Evolutionary conservation across 2,113 vertebrate genomes (phyloP).

Genomic region (Oreochromis niloticus): DNA sequence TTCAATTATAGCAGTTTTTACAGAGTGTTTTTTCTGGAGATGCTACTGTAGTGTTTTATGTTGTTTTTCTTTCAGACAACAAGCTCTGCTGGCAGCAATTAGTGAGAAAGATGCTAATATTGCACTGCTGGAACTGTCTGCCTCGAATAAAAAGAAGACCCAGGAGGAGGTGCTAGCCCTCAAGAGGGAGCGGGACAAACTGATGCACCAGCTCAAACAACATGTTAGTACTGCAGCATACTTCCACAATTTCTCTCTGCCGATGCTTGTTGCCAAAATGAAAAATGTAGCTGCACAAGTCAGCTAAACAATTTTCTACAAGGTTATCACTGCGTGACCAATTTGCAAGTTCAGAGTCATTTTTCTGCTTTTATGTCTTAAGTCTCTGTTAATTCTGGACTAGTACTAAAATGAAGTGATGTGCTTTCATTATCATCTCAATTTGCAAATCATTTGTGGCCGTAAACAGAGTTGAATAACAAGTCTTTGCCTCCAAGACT

Average conservation of each 20-base stretch:
- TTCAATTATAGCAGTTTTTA: background rate
- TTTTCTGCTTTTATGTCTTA: background rate
- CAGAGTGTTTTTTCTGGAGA: background rate
- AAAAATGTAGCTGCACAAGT: background rate
- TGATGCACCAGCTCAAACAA: constrained; percentile 97
- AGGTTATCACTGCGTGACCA: background rate
- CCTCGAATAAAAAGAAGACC: constrained; percentile 98
- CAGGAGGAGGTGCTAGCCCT: constrained; percentile 96
- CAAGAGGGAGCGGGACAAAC: constrained; percentile 93
- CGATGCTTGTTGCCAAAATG: background rate
- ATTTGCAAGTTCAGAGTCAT: background rate
- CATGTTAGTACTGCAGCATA: constrained; percentile 76
- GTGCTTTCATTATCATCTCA: background rate
- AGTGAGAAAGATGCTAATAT: constrained; percentile 99
- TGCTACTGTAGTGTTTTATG: background rate
- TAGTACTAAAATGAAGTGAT: background rate
- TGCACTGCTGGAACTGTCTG: constrained; percentile 93
- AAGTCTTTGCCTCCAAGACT: background rate
- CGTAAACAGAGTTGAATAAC: background rate
- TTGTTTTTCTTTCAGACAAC: constrained; percentile 79
- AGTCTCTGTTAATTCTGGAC: background rate
- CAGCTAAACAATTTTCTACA: background rate
- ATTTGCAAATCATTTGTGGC: background rate
- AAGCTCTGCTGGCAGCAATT: constrained; percentile 96
- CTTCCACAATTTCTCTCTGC: background rate